Evolutionary conservation across 2,888 invertebrate genomes (phyloP), one percentile per base, ranked within the genome.

Genomic region (Euspilapteryx auroguttella): DNA sequence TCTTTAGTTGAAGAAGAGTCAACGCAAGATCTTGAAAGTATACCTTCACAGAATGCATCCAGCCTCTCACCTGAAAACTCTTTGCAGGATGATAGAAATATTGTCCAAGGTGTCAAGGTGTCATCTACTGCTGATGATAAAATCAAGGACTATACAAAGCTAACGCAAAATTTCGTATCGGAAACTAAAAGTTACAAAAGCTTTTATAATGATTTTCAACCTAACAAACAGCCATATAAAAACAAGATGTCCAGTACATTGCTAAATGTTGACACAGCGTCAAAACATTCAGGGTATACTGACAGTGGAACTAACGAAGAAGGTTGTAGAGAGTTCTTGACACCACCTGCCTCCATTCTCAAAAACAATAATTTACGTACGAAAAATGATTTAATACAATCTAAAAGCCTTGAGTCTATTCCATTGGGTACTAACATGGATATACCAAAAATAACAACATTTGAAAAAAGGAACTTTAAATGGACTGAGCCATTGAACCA

Each of bases 1-100:
- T 77, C 77, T 2, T 44, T 78, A 33, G 77, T 78, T 3, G 77
- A 77, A 53, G 77, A 78, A 39, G 77, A 78, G 39, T 75, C 73
- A 1, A 61, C 58, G 3, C 76, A 76, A 45, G 77, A 77, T 33
- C 37, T 71, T 10, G 76, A 76, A 20, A 69, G 66, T 42, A 51
- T 57, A 2, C 62, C 62, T 11, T 69, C 69, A 4, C 66, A 69
- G 29, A 58, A 58, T 25, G 34, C 55, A 31, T 40, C 52, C 2
- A 66, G 61, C 32, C 40, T 65, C 20, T 56, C 66, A 4, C 61
- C 59, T 25, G 63, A 63, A 47, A 47, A 49, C 31, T 53, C 58
- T 17, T 27, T 54, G 3, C 53, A 52, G 32, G 50, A 50, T 10
- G 34, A 34, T 13, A 47, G 43, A 29, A 55, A 47, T 36, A 37